A percentile compares a stretch with the other conserved stretches of the same genome.
Conservation (phyloP, 2,113 vertebrate species). For the Pogona vitticeps region DNA sequence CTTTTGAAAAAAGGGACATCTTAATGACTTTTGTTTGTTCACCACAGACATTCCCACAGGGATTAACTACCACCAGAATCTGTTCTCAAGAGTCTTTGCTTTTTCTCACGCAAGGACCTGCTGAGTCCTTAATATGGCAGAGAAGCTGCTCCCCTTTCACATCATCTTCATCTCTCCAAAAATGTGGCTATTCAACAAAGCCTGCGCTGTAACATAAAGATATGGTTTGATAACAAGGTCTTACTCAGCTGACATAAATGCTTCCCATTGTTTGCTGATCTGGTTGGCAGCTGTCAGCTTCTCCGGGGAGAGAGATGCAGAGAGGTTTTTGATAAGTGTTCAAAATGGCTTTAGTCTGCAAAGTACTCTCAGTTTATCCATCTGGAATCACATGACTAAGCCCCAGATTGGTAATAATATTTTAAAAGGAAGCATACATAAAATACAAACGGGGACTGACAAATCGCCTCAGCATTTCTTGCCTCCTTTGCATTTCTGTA, state of each 20-base stretch:
- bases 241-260: conserved; percentile 37
- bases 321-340: neutral
- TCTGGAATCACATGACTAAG: too few relatives aligned
- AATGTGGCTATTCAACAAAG: neutral
- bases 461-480: neutral
- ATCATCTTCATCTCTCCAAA: neutral
- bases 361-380: too few relatives aligned
- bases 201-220: neutral
- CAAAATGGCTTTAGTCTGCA: neutral
- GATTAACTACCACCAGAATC: neutral
- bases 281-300: conserved; percentile 34
- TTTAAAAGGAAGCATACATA: neutral
- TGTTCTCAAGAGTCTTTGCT: neutral
- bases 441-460: neutral
- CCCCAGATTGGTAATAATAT: neutral
- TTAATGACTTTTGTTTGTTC: neutral
- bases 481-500: neutral
- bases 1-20: neutral
- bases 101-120: neutral
- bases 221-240: neutral
- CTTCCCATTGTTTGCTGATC: conserved; percentile 43
- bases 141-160: neutral
- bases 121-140: neutral
- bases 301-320: conserved; percentile 46
- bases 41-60: neutral